phyloP scores from a whole-genome alignment of 2,113 vertebrate species.

The Osmerus eperlanus region DNA sequence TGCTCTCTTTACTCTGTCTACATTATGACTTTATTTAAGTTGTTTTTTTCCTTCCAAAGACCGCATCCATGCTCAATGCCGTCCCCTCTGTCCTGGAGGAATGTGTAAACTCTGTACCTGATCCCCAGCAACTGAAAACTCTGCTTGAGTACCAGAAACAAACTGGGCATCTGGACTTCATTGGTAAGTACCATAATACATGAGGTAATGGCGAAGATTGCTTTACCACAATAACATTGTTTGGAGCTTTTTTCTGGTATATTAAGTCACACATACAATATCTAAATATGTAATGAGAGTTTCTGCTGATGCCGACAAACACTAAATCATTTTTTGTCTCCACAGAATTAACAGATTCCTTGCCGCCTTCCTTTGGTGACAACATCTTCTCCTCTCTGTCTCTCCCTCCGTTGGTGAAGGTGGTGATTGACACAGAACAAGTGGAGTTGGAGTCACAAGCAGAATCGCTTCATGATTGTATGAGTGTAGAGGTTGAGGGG shows the following conservation, averaged over 20 bases:
- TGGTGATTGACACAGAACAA: constrained; percentile 53
- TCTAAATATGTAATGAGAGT: too few species aligned
- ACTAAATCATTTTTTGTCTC: not conserved
- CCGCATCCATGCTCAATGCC: constrained; percentile 55
- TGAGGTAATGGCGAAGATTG: not conserved
- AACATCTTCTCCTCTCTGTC: constrained; percentile 69
- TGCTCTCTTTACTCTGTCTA: too few species aligned
- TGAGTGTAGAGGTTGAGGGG: constrained; percentile 64
- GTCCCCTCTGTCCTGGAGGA: constrained; percentile 64
- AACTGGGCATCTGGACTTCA: constrained; percentile 52
- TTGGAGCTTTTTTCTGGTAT: too few species aligned
- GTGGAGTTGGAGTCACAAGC: constrained; percentile 38
- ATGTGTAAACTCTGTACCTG: constrained; percentile 60
- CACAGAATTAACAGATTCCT: constrained; percentile 39
- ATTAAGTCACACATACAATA: too few species aligned
- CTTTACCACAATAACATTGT: not conserved
- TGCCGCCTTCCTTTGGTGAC: constrained; percentile 64
- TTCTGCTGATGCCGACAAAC: too few species aligned
- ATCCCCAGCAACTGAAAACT: constrained; percentile 54
- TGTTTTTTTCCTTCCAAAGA: constrained; percentile 36
- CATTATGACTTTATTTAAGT: not conserved
- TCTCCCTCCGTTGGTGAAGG: constrained; percentile 64
- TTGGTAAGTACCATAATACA: constrained; percentile 40
- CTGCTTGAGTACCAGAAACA: constrained; percentile 61
- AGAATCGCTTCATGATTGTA: constrained; percentile 48